Percentiles rank a stretch among this genome's conserved stretches.
These are phyloP conservation scores for Cheilosia vulpina DNA, from an alignment of 2,888 invertebrate genomes.

Conservation along the genomic window DNA sequence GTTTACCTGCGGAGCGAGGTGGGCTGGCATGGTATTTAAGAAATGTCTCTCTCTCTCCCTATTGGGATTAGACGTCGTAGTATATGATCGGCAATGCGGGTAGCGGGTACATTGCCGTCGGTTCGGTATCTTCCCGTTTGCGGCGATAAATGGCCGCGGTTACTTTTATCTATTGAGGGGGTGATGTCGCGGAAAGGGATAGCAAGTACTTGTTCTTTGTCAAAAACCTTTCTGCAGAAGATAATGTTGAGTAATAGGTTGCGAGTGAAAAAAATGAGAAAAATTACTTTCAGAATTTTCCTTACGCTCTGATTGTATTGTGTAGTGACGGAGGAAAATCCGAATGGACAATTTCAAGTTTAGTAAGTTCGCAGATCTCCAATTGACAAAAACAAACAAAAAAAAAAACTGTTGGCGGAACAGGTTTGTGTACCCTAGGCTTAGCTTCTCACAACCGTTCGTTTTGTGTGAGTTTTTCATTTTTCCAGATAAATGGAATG, in stretches of 20 bases:
- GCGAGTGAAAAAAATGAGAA: conserved; percentile 6
- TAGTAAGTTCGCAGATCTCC: too few relatives aligned
- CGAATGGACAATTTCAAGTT: neutral
- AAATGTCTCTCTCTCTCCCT: conserved; percentile 56
- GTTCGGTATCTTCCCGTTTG: conserved; percentile 58
- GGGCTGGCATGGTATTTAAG: conserved; percentile 53
- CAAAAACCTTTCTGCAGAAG: conserved; percentile 30
- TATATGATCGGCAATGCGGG: conserved; percentile 51
- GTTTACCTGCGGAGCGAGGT: conserved; percentile 51
- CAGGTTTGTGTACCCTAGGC: too few relatives aligned
- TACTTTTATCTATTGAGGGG: conserved; percentile 33
- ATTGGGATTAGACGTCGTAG: conserved; percentile 48
- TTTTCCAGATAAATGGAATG: too few relatives aligned
- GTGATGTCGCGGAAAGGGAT: conserved; percentile 18
- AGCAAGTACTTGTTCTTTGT: conserved; percentile 30
- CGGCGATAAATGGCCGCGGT: conserved; percentile 33
- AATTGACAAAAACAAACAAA: too few relatives aligned
- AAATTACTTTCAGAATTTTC: conserved; percentile 13
- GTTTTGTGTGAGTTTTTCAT: too few relatives aligned
- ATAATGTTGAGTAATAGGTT: conserved; percentile 27
- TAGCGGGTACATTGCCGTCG: conserved; percentile 36
- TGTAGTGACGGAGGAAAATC: too few relatives aligned
- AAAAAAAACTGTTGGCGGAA: too few relatives aligned
- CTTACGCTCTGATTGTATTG: conserved; percentile 3
- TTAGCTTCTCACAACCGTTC: too few relatives aligned